phyloP scores from a whole-genome alignment of 2,888 invertebrate genomes.

The Petrophora chlorosata region DNA sequence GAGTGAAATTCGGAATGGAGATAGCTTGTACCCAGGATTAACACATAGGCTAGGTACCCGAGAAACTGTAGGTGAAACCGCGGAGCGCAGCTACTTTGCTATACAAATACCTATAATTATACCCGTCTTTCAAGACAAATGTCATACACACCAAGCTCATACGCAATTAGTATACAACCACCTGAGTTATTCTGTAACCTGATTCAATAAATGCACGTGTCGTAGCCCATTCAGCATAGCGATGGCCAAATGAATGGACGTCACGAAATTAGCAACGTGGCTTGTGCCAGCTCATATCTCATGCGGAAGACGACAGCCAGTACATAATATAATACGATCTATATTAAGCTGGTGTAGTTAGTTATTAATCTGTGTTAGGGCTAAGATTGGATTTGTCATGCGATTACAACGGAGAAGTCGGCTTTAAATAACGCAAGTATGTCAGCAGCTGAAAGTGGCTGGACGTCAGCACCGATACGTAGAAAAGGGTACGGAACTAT shows the following conservation, averaged over 20 bases:
- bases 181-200: slow-evolving; percentile 30
- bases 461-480: too few species aligned
- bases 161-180: slow-evolving; percentile 13
- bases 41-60: too few species aligned
- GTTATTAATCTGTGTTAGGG: slow-evolving; percentile 15
- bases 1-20: too few species aligned
- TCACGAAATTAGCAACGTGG: slow-evolving; percentile 75
- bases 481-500: too few species aligned
- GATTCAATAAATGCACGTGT: slow-evolving; percentile 46
- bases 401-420: background rate
- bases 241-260: slow-evolving; percentile 77
- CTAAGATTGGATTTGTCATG: slow-evolving; percentile 11
- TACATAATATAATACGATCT: slow-evolving; percentile 14
- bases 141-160: slow-evolving; percentile 4
- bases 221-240: slow-evolving; percentile 73
- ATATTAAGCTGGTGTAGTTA: slow-evolving; percentile 9
- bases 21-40: too few species aligned
- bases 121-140: slow-evolving; percentile 14
- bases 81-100: too few species aligned
- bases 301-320: slow-evolving; percentile 61
- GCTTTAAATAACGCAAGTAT: too few species aligned
- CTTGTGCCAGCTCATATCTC: slow-evolving; percentile 78
- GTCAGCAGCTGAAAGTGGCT: too few species aligned
- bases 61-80: too few species aligned
- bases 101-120: too few species aligned